Evolutionary conservation across 2,888 invertebrate genomes (phyloP), one percentile per base, ranked within the genome.

Genomic region (Bembecia ichneumoniformis): DNA sequence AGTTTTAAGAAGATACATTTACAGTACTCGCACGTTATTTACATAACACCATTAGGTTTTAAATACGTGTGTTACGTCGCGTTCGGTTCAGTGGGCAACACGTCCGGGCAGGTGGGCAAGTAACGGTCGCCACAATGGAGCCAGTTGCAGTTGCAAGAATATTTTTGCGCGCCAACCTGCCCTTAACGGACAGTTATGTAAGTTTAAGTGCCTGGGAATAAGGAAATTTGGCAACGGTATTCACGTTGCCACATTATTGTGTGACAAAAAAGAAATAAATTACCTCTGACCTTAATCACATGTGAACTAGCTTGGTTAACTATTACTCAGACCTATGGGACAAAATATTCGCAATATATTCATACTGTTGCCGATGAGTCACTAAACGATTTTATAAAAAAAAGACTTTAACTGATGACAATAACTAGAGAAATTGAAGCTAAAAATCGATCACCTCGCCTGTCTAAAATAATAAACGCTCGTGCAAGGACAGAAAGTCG

Each of bases 71-170:
- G 17, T 13, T 44, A 65, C 74, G 83, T 80, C 83, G 76, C 77
- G 72, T 69, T 77, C 83, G 78, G 81, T 75, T 82, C 83, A 82
- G 67, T 86, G 82, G 71, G 77, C 77, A 77, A 64, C 66, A 68
- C 64, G 52, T 52, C 48, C 63, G 64, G 67, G 82, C 86, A 84
- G 84, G 84, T 86, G 84, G 82, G 77, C 76, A 71, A 72, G 61
- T 86, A 87, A 86, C 86, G 84, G 86, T 81, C 75, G 70, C 35
- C 17, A 50, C 50, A 47, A 40, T 48, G 51, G 51, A 53, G 53
- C 50, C 49, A 51, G 48, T 48, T 50, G 47, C 50, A 47, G 64
- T 65, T 64, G 62, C 62, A 65, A 60, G 64, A 52, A 53, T 62
- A 64, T 70, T 70, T 58, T 70, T 58, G 60, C 62, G 58, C 63